phyloP scores from a whole-genome alignment of 2,888 invertebrate species.

The Phortica magna region DNA sequence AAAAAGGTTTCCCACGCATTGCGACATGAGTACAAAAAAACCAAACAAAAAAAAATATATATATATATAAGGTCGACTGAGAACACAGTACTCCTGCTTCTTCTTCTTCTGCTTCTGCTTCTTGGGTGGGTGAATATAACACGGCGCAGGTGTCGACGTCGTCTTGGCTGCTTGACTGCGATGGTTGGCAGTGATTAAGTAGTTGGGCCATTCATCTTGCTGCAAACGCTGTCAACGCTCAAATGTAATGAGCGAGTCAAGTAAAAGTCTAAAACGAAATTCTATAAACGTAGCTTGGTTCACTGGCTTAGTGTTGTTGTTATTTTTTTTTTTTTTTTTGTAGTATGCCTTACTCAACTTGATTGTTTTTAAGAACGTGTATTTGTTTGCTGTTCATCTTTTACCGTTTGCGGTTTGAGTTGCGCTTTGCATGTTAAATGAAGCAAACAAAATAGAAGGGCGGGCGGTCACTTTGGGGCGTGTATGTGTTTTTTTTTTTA shows the following conservation, averaged over 20 bases:
- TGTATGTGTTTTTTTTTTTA: background rate
- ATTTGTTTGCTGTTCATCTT: background rate
- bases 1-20: background rate
- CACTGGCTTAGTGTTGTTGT: background rate
- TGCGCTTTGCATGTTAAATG: conserved; percentile 66
- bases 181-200: conserved; percentile 19
- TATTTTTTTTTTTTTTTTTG: background rate
- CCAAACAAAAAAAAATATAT: too few relatives aligned
- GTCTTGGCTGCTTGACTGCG: background rate
- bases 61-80: too few relatives aligned
- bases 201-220: conserved; percentile 15
- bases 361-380: background rate
- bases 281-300: background rate
- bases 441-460: conserved; percentile 27
- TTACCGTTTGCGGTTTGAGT: background rate
- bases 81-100: too few relatives aligned
- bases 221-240: background rate
- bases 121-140: too few relatives aligned
- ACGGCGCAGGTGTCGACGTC: background rate
- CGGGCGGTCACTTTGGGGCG: too few relatives aligned
- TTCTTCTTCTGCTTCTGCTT: too few relatives aligned
- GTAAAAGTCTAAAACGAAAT: conserved; percentile 1
- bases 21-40: background rate
- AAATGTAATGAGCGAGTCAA: background rate
- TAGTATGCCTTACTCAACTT: background rate